A percentile compares a stretch with the other conserved stretches of the same genome.
These are phyloP conservation scores for Drosophila paramelanica DNA, from an alignment of 2,888 invertebrate genomes.

Conservation along the genomic window DNA sequence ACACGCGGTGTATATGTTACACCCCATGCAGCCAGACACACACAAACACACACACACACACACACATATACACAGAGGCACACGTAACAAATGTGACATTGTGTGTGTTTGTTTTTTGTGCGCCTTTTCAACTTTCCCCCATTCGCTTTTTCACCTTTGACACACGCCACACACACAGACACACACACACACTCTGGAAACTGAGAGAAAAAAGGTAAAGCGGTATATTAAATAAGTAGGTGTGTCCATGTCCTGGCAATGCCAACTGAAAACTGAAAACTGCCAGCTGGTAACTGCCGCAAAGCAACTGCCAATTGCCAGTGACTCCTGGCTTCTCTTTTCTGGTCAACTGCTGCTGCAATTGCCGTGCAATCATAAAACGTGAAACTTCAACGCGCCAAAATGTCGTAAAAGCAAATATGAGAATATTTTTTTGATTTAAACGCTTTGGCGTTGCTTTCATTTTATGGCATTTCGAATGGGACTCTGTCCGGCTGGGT, in stretches of 20 bases:
- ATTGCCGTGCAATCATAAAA: constrained; percentile 53
- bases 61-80: constrained; percentile 25
- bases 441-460: constrained; percentile 56
- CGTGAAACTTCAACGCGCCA: constrained; percentile 58
- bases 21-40: constrained; percentile 35
- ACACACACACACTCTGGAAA: neutral
- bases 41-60: constrained; percentile 25
- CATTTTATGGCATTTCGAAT: neutral
- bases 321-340: constrained; percentile 9
- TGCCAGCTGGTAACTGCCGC: constrained; percentile 16
- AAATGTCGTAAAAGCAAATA: constrained; percentile 71
- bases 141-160: constrained; percentile 70
- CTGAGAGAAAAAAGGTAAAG: constrained; percentile 70
- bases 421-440: constrained; percentile 68
- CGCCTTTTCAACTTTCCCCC: constrained; percentile 51
- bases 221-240: constrained; percentile 80
- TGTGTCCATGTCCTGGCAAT: constrained; percentile 59
- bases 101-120: constrained; percentile 52
- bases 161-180: constrained; percentile 24
- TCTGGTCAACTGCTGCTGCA: constrained; percentile 38
- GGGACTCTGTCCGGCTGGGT: neutral
- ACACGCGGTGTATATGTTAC: constrained; percentile 66
- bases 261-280: constrained; percentile 41
- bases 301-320: constrained; percentile 34
- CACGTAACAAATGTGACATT: constrained; percentile 1